Evolutionary conservation across 2,888 invertebrate species (phyloP), one percentile per base, ranked within the genome.

Genomic region (Pseudoips prasinana): DNA sequence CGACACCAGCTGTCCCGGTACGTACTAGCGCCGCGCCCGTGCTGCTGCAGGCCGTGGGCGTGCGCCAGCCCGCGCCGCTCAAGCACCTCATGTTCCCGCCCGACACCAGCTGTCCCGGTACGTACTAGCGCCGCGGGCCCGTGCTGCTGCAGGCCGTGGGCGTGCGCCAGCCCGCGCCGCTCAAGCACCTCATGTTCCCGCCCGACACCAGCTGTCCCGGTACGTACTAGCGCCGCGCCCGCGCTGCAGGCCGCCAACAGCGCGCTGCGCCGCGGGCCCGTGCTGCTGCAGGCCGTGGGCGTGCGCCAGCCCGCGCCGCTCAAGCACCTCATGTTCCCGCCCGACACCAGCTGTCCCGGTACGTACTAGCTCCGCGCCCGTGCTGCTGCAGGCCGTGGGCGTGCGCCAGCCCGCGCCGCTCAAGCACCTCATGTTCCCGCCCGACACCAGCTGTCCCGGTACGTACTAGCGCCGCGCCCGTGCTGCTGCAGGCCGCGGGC

Each of bases 191-290:
- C 43, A 92, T 96, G 45, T 97, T 96, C 78, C 96, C 96, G 7
- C 91, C 75, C 0, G n/a, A n/a, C n/a, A n/a, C 75, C 18, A 18
- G 18, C 18, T 80, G 23, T 64, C 57, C 1, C 64, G 95, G 95
- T n/a, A n/a, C 55, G 92, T 95, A 18, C 91, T 95, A 46, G 64
- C 75, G 92, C 94, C 10, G 91, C 94, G 27, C 92, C 95, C 26
- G 95, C 95, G 68, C 93, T 95, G 38, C 88, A 94, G 10, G 94
- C 95, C 23, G 91, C 98, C 36, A 97, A 97, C 82, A 94, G 95
- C 27, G 95, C 97, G 43, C 90, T 98, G 27, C 92, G 94, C 36
- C 95, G 96, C 70, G 95, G 96, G 6, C 95, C 98, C 25, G 94
- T 97, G 30, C 90, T 98, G 50, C 90, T 98, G 32, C 97, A 83